phyloP scores from a whole-genome alignment of 2,797 vertebrate species.

The Mormyrus proboscirostris region DNA sequence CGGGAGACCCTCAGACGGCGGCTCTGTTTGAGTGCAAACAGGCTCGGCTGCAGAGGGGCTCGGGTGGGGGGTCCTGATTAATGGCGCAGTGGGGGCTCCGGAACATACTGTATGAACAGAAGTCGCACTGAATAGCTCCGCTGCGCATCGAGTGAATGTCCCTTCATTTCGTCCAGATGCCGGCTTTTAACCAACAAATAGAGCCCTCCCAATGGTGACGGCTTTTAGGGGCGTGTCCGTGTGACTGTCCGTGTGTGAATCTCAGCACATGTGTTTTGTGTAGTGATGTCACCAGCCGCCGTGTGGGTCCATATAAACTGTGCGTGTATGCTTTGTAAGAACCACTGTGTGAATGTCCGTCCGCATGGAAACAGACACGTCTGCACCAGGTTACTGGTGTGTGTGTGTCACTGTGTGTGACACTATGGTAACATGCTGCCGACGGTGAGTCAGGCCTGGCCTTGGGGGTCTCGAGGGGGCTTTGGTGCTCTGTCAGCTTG shows the following conservation, averaged over 20 bases:
- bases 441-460: constrained; percentile 27
- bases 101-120: constrained; percentile 24
- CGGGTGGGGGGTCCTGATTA: constrained; percentile 28
- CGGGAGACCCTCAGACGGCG: constrained; percentile 15
- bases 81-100: constrained; percentile 27
- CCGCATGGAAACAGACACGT: background rate
- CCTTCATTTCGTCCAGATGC: background rate
- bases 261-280: background rate
- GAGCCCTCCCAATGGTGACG: background rate
- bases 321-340: background rate
- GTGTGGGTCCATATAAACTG: background rate
- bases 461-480: constrained; percentile 40
- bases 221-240: background rate
- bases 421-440: constrained; percentile 28
- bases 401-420: constrained; percentile 8
- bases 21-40: constrained; percentile 34
- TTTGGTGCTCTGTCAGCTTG: constrained; percentile 44
- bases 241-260: background rate
- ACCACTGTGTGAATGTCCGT: background rate
- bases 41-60: constrained; percentile 22
- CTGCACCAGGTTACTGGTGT: background rate
- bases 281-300: background rate
- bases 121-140: constrained; percentile 23
- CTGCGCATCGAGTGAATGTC: background rate
- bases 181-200: background rate